Evolutionary conservation across 2,797 vertebrate species (phyloP), one percentile per base, ranked within the genome.

Genomic region (Scomberomorus guttatus): DNA sequence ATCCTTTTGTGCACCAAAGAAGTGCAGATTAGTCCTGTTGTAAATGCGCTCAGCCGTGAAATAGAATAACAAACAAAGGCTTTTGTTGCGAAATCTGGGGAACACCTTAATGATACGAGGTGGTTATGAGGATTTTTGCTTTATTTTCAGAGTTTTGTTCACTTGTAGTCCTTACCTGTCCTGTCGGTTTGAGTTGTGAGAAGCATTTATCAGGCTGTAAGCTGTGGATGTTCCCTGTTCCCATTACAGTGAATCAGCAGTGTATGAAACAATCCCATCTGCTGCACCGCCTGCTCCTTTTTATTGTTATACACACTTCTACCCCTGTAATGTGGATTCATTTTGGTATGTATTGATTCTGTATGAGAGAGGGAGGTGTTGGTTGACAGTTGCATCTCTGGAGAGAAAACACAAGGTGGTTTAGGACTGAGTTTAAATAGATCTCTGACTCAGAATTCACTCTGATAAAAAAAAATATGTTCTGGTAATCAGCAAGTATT

Each of bases 191-290:
- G 70, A 81, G 83, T 92, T 89, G 80, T 68, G 52, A 74, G 66
- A 69, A 62, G 72, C 86, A 93, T 93, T 81, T 68, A 90, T 93
- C 94, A 93, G 72, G 52, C 60, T 83, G 42, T 68, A 80, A 90
- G 78, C 79, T 56, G 54, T 48, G 72, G 79, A 83, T 82, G 42
- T 69, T 80, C 68, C 78, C 55, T 67, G 54, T 84, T 89, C 62
- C 81, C 70, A 90, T 91, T 85, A 72, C 73, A 34, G 82, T 80
- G 89, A 87, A 90, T 79, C 86, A 84, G 86, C 74, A 88, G 77
- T 34, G 75, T 88, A 84, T 87, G 78, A 90, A 93, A 82, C 60
- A 87, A 75, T 75, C 74, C 82, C 85, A 93, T 89, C 88, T 90
- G 88, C 84, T 60, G 51, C 64, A 9, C 73, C 29, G 71, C 79